phyloP scores from a whole-genome alignment of 2,113 vertebrate genomes.

The Malurus cyaneus region DNA sequence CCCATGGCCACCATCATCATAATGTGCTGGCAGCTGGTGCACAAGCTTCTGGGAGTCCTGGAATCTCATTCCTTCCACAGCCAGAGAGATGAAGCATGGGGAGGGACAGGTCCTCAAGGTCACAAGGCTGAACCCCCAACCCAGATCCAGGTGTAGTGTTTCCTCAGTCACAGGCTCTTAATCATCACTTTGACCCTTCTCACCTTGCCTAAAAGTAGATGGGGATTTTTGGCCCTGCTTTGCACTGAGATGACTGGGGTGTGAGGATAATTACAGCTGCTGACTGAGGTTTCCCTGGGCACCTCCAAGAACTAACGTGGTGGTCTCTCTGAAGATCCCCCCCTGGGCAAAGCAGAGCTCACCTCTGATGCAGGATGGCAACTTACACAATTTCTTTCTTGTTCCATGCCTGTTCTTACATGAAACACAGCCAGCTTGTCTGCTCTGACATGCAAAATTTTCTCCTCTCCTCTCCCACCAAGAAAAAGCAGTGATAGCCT shows the following conservation, averaged over 20 bases:
- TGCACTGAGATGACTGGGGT: background rate
- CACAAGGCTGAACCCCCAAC: background rate
- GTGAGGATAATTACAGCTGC: background rate
- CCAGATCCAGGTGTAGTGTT: background rate
- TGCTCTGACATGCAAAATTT: background rate
- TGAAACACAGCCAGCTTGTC: background rate
- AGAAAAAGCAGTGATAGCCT: background rate
- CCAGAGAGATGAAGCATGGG: background rate
- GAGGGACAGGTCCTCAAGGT: background rate
- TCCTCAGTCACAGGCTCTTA: background rate
- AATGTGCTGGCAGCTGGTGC: background rate
- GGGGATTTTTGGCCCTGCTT: background rate
- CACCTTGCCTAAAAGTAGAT: background rate
- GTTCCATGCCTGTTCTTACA: background rate
- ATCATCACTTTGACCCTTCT: background rate
- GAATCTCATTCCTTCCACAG: background rate
- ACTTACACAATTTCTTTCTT: background rate
- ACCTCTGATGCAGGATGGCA: background rate
- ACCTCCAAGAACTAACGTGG: fast-evolving
- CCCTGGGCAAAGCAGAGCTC: background rate
- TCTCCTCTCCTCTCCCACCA: background rate
- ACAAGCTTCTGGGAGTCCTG: background rate
- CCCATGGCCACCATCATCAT: background rate
- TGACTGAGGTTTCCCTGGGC: background rate
- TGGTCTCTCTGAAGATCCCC: background rate